Percentiles rank a stretch among this genome's conserved stretches.
phyloP scores from a whole-genome alignment of 2,113 vertebrate species.

The Atrichornis clamosus region DNA sequence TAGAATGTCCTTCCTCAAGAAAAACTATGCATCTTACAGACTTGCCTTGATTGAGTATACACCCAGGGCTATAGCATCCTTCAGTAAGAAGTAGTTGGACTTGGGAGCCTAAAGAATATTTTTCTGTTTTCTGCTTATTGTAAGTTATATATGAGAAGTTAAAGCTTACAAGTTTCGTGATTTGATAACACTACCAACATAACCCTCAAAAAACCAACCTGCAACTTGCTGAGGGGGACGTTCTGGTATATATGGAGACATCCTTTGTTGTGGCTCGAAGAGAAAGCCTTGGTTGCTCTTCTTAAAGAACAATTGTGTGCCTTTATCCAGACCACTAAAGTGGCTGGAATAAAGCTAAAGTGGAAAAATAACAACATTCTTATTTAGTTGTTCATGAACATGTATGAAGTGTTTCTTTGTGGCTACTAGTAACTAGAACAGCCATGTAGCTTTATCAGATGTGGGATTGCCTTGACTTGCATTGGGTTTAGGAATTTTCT shows the following conservation, averaged over 20 bases:
- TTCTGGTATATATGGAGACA: neutral
- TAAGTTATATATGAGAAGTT: neutral
- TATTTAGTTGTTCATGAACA: neutral
- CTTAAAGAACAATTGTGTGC: neutral
- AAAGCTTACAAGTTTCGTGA: neutral
- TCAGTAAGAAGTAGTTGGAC: neutral
- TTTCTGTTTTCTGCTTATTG: neutral
- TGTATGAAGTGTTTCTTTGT: neutral
- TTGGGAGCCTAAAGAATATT: neutral
- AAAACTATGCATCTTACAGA: neutral
- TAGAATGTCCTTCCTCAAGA: neutral
- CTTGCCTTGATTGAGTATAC: neutral
- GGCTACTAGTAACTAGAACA: neutral
- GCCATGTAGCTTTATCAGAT: constrained; percentile 8
- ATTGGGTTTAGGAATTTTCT: neutral
- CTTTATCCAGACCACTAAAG: neutral
- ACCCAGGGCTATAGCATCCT: neutral
- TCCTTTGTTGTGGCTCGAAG: constrained; percentile 17
- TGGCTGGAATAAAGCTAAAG: neutral
- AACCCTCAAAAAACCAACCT: neutral
- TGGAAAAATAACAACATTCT: neutral
- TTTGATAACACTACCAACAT: neutral
- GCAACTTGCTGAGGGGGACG: fast-evolving
- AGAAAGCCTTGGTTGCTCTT: neutral
- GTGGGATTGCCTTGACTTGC: constrained; percentile 9